Evolutionary conservation across 2,797 vertebrate genomes (phyloP).

Genomic region (Eospalax fontanierii): DNA sequence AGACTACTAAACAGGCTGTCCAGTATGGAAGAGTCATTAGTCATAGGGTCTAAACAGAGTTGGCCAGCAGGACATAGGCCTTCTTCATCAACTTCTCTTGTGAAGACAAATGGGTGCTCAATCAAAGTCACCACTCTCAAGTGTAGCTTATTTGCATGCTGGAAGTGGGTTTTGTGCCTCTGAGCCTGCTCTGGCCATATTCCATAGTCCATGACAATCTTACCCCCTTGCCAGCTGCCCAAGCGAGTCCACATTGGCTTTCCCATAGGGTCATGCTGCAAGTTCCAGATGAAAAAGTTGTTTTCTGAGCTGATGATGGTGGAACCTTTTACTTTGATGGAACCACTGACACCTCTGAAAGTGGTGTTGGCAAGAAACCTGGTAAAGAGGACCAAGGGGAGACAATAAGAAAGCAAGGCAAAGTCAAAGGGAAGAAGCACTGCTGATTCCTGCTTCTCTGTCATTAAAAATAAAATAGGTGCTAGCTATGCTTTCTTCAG

Average conservation of each 20-base stretch:
- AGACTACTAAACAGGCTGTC: slow-evolving; percentile 94
- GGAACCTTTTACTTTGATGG: slow-evolving; percentile 92
- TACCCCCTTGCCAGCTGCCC: slow-evolving; percentile 96
- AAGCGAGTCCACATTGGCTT: slow-evolving; percentile 98
- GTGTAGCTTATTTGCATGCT: slow-evolving; percentile 92
- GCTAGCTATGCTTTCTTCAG: not conserved
- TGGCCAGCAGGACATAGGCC: slow-evolving; percentile 97
- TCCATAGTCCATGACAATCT: slow-evolving; percentile 95
- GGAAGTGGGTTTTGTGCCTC: slow-evolving; percentile 90
- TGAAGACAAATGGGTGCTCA: slow-evolving; percentile 98
- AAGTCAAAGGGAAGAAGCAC: not conserved
- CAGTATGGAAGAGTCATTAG: slow-evolving; percentile 94
- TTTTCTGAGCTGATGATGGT: slow-evolving; percentile 95
- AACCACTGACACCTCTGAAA: slow-evolving; percentile 96
- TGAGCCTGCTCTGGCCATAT: slow-evolving; percentile 95
- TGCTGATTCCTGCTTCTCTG: slow-evolving; percentile 22
- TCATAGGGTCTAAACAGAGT: slow-evolving; percentile 96
- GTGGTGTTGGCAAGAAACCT: slow-evolving; percentile 97
- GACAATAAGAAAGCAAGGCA: slow-evolving; percentile 65
- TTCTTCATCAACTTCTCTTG: slow-evolving; percentile 97
- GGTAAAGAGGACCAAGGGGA: slow-evolving; percentile 75
- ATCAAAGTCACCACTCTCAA: slow-evolving; percentile 97
- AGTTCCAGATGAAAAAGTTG: slow-evolving; percentile 98
- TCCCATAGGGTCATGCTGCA: slow-evolving; percentile 97
- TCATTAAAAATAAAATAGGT: not conserved